Base-by-base conservation (phyloP, 2,797 vertebrate genomes). In the Anguilla anguilla region DNA sequence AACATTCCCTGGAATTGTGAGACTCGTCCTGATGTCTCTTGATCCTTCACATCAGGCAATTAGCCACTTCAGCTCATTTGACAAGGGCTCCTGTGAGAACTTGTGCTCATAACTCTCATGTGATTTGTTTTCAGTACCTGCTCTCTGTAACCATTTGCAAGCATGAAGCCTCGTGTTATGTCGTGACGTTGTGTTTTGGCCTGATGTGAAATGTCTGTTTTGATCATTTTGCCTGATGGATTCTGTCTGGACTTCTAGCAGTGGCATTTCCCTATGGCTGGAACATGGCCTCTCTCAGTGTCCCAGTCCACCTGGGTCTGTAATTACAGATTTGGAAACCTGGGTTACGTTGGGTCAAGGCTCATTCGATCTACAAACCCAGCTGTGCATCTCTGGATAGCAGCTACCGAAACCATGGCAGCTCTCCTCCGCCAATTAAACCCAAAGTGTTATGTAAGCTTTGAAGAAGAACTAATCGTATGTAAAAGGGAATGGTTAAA, bases 381-480 rank as follows among this genome's bases (percentile, higher is more conserved):
- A 61, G 72, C 74, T 25, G 51, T 13, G 28, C 22, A 11, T 85
- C 61, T 25, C 22, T 46, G 61, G 31, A 25, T 67, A 43, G 61
- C 84, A 46, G 61, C 57, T n/a, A 61, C 39, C 28, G 82, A 84
- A 87, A 72, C 43, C 22, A 22, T 55, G 49, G 15, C 69, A 57
- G 49, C 53, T 57, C 28, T 46, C 67, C 85, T 61, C 79, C 39
- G 31, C 72, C 13, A 51, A 69, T 69, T 74, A 85, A 5, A 55
- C 85, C 53, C 67, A 10, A 55, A 51, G 55, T 22, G 67, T 74
- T 84, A 87, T 51, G 64, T 84, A 84, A 84, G 87, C 82, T 28
- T 67, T 69, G 28, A 87, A 74, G 43, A 51, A 67, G 46, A 53
- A 83, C 64, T 39, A 74, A 87, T 87, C 59, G 64, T 22, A 28